phyloP scores from a whole-genome alignment of 2,113 vertebrate genomes.

The Haemorhous mexicanus region DNA sequence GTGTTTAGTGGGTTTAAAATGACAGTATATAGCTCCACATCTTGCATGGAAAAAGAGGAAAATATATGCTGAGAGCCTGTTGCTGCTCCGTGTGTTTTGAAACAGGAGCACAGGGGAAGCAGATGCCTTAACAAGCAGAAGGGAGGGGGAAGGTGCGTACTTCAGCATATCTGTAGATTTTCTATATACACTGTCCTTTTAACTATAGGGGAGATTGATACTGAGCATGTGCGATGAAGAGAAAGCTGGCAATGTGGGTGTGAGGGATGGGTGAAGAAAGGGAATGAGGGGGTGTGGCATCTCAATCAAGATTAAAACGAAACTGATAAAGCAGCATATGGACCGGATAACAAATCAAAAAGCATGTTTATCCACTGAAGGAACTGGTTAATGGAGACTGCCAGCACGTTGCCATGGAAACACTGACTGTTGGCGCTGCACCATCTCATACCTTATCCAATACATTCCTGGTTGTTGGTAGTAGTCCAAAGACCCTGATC shows the following conservation, averaged over 20 bases:
- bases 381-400: constrained; percentile 89
- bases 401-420: constrained; percentile 94
- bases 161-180: constrained; percentile 59
- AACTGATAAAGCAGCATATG: constrained; percentile 86
- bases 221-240: constrained; percentile 80
- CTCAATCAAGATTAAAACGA: constrained; percentile 82
- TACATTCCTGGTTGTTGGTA: constrained; percentile 99
- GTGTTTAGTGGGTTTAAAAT: constrained; percentile 79
- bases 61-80: constrained; percentile 59
- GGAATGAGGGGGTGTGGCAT: constrained; percentile 80
- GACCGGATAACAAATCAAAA: constrained; percentile 84
- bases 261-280: constrained; percentile 80
- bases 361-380: constrained; percentile 86
- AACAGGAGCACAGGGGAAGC: constrained; percentile 62
- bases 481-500: constrained; percentile 99
- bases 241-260: constrained; percentile 83
- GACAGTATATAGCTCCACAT: constrained; percentile 79
- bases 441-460: constrained; percentile 98
- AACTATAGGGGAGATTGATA: constrained; percentile 66
- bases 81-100: constrained; percentile 51
- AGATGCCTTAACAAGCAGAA: constrained; percentile 61
- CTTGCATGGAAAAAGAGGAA: constrained; percentile 45
- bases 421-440: constrained; percentile 86
- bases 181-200: constrained; percentile 82
- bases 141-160: constrained; percentile 43